Base-by-base conservation (phyloP, 2,888 invertebrate species). In the Pheosia tremula region DNA sequence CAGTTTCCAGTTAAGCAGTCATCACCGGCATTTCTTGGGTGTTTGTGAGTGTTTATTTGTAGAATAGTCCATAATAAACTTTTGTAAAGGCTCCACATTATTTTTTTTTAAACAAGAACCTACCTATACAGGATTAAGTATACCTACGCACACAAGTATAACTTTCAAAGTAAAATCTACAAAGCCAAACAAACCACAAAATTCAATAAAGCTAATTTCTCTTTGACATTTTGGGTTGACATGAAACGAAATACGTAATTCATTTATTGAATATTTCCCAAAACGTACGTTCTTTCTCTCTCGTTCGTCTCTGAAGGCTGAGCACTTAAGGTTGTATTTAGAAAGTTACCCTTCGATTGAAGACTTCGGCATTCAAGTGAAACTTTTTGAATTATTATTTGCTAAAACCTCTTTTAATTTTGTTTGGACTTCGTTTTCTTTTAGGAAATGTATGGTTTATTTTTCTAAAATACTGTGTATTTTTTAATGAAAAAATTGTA, bases 361-460 rank as follows among this genome's bases (percentile, higher is more conserved):
- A 65, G 50, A 61, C 45, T 59, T 66, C 57, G 37, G 64, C 63
- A 69, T 63, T 68, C 63, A 72, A 67, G 64, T 68, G 63, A 66
- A 78, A 76, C 70, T 72, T 76, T 24, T 69, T 64, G 54, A 65
- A 62, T 61, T 59, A 66, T 69, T 66, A 68, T 66, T 24, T 24
- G 24, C 24, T 24, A 24, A 24, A 24, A 24, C 24, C 24, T 24
- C 24, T 50, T 50, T 7, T 13, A 24, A 50, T 24, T 50, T 50
- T 50, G 7, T 50, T 24, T 47, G n/a, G 10, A 6, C 24, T 8
- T 39, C 39, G 5, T 39, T 39, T 24, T 24, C 24, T 24, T 24
- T 24, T 1, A 24, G 24, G 24, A 24, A 24, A 24, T 24, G 0
- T 24, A 24, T 24, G 24, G 0, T 24, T 24, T 24, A n/a, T n/a